phyloP scores from a whole-genome alignment of 2,797 vertebrate species.

The Melanotaenia parkinsoni region DNA sequence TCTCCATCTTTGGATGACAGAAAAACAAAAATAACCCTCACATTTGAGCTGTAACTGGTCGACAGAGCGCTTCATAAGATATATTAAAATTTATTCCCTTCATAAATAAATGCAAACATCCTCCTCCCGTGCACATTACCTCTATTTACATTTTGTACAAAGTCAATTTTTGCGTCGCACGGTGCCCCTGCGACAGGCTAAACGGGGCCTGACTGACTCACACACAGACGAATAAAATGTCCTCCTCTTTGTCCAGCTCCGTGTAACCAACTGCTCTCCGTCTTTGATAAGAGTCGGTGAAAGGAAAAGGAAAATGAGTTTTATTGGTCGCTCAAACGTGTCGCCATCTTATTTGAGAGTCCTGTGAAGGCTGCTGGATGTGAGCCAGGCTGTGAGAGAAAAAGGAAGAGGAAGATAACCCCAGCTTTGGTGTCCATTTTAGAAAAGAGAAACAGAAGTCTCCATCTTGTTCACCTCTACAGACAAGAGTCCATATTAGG shows the following conservation, averaged over 20 bases:
- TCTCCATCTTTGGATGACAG: constrained; percentile 42
- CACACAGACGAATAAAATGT: constrained; percentile 17
- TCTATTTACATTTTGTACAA: constrained; percentile 84
- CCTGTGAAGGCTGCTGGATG: constrained; percentile 46
- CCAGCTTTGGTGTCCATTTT: constrained; percentile 67
- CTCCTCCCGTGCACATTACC: constrained; percentile 60
- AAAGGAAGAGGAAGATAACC: constrained; percentile 41
- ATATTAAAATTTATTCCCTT: constrained; percentile 88
- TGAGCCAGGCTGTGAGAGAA: constrained; percentile 40
- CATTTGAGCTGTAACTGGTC: constrained; percentile 77
- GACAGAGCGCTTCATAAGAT: constrained; percentile 81
- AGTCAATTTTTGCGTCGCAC: constrained; percentile 25
- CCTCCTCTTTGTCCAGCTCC: constrained; percentile 2
- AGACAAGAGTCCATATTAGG: constrained; percentile 76
- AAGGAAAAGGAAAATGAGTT: constrained; percentile 5
- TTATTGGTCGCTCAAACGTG: constrained; percentile 41
- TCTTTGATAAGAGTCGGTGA: constrained; percentile 30
- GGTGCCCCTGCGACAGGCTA: constrained; percentile 14
- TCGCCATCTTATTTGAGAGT: constrained; percentile 60
- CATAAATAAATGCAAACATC: constrained; percentile 87
- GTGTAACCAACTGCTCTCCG: constrained; percentile 50
- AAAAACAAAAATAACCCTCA: constrained; percentile 52
- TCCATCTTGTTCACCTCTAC: constrained; percentile 57
- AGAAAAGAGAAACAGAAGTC: constrained; percentile 39
- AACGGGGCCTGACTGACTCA: constrained; percentile 21